Percentiles rank a stretch among this genome's conserved stretches.
phyloP scores from a whole-genome alignment of 1,140 invertebrate genomes.

The Platorchestia sp. region DNA sequence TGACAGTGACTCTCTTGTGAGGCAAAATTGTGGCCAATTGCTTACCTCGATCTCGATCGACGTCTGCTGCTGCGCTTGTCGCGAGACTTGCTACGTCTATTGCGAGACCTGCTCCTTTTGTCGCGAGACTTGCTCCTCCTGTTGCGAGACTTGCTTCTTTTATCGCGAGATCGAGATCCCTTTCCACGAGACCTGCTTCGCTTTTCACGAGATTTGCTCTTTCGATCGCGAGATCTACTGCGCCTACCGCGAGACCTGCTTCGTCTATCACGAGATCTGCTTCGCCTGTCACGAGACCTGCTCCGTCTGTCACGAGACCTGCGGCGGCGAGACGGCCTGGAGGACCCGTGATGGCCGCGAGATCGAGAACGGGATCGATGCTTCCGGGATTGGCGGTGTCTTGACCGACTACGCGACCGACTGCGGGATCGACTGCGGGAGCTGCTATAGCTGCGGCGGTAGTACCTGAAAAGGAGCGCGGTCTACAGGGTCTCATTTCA shows the following conservation, averaged over 20 bases:
- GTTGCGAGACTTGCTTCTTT: background rate
- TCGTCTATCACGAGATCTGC: background rate
- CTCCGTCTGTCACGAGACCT: slow-evolving; percentile 16
- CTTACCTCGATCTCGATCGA: background rate
- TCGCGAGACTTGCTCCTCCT: background rate
- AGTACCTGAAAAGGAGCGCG: background rate
- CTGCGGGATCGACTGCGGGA: slow-evolving; percentile 28
- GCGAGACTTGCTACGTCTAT: background rate
- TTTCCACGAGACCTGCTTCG: background rate
- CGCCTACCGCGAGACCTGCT: background rate
- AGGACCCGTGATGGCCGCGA: background rate
- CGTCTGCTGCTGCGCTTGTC: background rate
- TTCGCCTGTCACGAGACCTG: background rate
- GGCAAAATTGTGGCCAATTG: background rate
- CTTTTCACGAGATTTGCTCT: background rate
- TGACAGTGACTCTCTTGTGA: background rate
- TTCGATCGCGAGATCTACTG: background rate
- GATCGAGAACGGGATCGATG: slow-evolving; percentile 13
- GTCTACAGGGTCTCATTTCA: background rate
- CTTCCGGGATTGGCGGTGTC: background rate
- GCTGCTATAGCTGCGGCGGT: slow-evolving; percentile 16
- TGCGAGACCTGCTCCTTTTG: background rate
- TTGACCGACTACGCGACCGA: background rate
- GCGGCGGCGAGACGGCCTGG: background rate
- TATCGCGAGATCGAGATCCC: background rate